These are phyloP conservation scores for Synergus japonicus DNA, from an alignment of 2,888 invertebrate species.

Conservation along the genomic window DNA sequence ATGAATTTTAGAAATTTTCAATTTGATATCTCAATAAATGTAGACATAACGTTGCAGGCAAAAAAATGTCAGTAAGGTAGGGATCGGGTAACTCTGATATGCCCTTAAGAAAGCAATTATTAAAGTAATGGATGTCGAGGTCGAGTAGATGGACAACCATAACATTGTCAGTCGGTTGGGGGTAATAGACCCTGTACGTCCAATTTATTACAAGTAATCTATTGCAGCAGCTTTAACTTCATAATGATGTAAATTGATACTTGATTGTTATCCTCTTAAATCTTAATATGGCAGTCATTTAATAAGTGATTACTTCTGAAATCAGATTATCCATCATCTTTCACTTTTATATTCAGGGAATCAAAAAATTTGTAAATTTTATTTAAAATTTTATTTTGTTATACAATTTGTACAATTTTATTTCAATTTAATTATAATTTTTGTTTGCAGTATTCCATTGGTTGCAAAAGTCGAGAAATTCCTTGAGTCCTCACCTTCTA, in stretches of 20 bases:
- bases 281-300: neutral
- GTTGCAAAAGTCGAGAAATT: neutral
- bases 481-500: neutral
- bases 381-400: neutral
- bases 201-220: slow-evolving; percentile 7
- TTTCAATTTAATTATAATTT: neutral
- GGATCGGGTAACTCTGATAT: too few species aligned
- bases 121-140: slow-evolving; percentile 7
- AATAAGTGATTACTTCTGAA: neutral
- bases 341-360: too few species aligned
- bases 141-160: slow-evolving; percentile 12
- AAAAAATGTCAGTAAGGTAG: too few species aligned
- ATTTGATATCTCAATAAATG: too few species aligned
- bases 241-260: too few species aligned
- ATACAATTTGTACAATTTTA: neutral
- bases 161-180: neutral
- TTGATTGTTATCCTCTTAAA: neutral
- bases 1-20: too few species aligned
- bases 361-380: too few species aligned
- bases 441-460: neutral
- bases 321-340: neutral
- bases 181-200: slow-evolving; percentile 17
- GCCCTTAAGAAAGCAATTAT: neutral
- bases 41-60: too few species aligned
- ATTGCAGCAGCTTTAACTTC: neutral